Conservation (phyloP, 2,888 invertebrate species). For the Cerastoderma edule region DNA sequence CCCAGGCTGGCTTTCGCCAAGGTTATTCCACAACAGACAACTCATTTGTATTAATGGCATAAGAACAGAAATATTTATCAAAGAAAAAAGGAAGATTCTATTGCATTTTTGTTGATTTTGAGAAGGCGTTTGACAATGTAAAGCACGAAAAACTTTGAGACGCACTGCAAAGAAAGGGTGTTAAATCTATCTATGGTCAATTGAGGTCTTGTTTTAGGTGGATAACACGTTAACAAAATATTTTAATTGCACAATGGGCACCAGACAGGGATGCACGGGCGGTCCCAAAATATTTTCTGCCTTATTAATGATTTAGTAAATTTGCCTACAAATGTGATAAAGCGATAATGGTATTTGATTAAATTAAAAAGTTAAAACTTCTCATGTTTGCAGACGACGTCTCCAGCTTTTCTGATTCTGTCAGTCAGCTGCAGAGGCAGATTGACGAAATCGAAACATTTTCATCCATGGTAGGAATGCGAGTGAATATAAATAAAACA, state of each 20-base stretch:
- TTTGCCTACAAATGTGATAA: background rate
- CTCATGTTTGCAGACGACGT: conserved; percentile 31
- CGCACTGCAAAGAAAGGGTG: background rate
- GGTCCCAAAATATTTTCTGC: background rate
- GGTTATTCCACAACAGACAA: conserved; percentile 34
- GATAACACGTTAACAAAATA: background rate
- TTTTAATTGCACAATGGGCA: conserved; percentile 2
- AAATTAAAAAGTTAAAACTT: background rate
- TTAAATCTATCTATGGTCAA: conserved; percentile 1
- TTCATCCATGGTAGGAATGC: background rate
- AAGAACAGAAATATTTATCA: conserved; percentile 28
- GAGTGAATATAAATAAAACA: conserved; percentile 16
- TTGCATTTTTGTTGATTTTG: conserved; percentile 20
- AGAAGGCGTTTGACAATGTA: conserved; percentile 23
- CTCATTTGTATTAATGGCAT: conserved; percentile 26
- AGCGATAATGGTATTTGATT: background rate
- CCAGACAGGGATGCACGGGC: background rate
- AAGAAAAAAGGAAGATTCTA: conserved; percentile 22
- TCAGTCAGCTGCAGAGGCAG: background rate
- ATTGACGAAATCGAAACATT: background rate
- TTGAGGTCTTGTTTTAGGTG: background rate
- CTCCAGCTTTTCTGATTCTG: conserved; percentile 5
- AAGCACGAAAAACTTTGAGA: conserved; percentile 16
- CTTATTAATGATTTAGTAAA: background rate
- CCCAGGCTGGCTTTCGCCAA: conserved; percentile 36